These are phyloP conservation scores for Bilobella aurantiaca DNA, from an alignment of 1,140 invertebrate species.

Conservation along the genomic window DNA sequence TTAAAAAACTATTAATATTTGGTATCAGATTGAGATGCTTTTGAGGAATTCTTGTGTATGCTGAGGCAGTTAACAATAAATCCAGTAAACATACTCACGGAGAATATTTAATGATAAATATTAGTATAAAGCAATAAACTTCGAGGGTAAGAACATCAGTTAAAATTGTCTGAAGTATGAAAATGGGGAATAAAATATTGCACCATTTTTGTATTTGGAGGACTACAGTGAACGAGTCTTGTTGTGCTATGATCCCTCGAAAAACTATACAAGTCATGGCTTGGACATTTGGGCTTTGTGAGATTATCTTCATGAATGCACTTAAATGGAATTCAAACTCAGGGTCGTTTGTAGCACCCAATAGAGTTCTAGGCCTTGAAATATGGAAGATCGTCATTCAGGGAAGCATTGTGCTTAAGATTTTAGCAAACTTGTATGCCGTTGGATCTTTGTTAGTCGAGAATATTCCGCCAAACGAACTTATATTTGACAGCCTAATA, in stretches of 20 bases:
- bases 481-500: not conserved
- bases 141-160: too few relatives aligned
- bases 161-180: too few relatives aligned
- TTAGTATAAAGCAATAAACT: too few relatives aligned
- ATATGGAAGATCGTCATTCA: not conserved
- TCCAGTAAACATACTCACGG: too few relatives aligned
- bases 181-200: too few relatives aligned
- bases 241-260: not conserved
- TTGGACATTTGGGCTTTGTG: not conserved
- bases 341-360: not conserved
- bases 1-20: too few relatives aligned
- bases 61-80: too few relatives aligned
- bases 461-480: not conserved
- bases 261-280: not conserved
- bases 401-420: not conserved
- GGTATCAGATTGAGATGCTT: too few relatives aligned
- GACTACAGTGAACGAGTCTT: not conserved
- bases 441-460: not conserved
- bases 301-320: not conserved
- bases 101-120: too few relatives aligned
- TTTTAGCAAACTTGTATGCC: not conserved
- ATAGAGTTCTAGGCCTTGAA: not conserved
- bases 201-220: not conserved
- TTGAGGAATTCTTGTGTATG: too few relatives aligned
- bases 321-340: not conserved